Evolutionary conservation across 1,140 invertebrate genomes (phyloP), one percentile per base, ranked within the genome.

Genomic region (Scaptomyza pallida): DNA sequence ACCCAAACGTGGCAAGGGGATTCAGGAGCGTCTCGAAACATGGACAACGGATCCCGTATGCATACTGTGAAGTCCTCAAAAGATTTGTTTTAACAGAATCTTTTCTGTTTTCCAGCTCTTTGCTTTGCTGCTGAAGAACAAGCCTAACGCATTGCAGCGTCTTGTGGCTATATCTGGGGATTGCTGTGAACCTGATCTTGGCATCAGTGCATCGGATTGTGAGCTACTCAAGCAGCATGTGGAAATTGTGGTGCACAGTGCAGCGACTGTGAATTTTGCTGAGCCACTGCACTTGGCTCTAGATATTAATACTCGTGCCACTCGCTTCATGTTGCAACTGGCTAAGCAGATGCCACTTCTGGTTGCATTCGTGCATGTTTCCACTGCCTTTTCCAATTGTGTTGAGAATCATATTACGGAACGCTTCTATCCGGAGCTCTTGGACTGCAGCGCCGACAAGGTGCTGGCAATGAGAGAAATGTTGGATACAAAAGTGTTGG

Each of bases 191-290:
- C 92, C 93, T 1, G 93, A 94, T 1, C 90, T 98, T 0, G 96
- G 95, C 1, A 92, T 98, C 0, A 93, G 91, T 35, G 79, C 93
- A 0, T 89, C 93, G 35, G 94, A 97, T 62, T 72, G 75, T 0
- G 5, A 70, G n/a, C 17, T 72, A 0, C 60, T 90, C 2, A 10
- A 26, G 0, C 54, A 72, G 5, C 48, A 94, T 45, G 93, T 96
- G 2, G 68, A 94, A 10, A 91, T 97, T 17, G 94, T 98, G 0
- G 95, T 98, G 76, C 97, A 98, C 76, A 94, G 93, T 6, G 97
- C 97, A 0, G 97, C 97, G 0, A 97, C 96, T 1, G 93, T 98
- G 1, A 69, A 63, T 92, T 98, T 98, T 91, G 95, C 96, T 75
- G 97, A 98, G 83, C 93, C 94, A 0, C 92, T 98, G 8, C 94